A percentile compares a stretch with the other conserved stretches of the same genome.
Evolutionary conservation across 2,888 invertebrate species (phyloP).

Genomic region (Thumatha senex): DNA sequence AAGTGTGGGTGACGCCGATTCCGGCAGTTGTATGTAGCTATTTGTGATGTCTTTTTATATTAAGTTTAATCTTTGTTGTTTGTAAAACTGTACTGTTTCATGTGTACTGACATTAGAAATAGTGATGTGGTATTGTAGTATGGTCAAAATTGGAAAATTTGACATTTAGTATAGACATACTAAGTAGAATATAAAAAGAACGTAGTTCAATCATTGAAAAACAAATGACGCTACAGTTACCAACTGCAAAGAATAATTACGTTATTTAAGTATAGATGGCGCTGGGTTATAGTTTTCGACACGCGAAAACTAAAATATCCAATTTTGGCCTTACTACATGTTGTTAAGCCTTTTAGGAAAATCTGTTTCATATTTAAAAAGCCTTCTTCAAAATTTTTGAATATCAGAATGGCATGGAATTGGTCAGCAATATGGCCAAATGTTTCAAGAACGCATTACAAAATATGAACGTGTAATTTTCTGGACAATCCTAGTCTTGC

Average conservation of each 20-base stretch:
- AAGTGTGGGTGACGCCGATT: conserved; percentile 15
- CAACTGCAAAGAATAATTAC: too few relatives aligned
- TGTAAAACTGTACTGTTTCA: conserved; percentile 29
- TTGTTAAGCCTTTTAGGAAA: not conserved
- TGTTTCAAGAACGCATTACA: conserved; percentile 41
- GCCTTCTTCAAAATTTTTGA: not conserved
- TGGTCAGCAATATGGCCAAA: conserved; percentile 33
- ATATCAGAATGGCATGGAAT: not conserved
- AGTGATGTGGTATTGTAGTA: conserved; percentile 10
- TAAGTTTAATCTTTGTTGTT: conserved; percentile 36
- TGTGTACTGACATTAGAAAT: conserved; percentile 28
- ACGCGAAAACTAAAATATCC: not conserved
- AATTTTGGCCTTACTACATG: not conserved
- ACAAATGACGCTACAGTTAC: too few relatives aligned
- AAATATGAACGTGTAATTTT: conserved; percentile 26
- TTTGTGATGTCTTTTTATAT: conserved; percentile 31
- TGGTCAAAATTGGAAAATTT: conserved; percentile 10
- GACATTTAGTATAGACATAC: too few relatives aligned
- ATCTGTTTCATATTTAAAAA: not conserved
- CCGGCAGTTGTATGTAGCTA: conserved; percentile 25
- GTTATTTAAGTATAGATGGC: not conserved
- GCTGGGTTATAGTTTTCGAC: not conserved
- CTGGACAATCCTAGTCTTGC: conserved; percentile 54
- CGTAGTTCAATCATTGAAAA: not conserved
- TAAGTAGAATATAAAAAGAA: too few relatives aligned